Conservation (phyloP, 2,797 vertebrate genomes). For the Scomberomorus guttatus region DNA sequence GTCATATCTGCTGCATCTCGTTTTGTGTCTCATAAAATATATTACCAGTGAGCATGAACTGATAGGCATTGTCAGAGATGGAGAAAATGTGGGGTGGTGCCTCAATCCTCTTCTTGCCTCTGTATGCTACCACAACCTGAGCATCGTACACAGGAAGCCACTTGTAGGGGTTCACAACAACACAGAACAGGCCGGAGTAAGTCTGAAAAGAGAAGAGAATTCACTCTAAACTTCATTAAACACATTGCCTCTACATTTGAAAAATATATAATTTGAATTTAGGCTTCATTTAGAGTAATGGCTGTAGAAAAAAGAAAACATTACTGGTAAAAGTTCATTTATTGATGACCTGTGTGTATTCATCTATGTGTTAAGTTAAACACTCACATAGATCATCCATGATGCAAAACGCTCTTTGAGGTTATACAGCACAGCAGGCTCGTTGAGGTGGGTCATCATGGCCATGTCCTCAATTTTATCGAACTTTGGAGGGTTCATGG, state of each 20-base stretch:
- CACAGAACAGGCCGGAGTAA: conserved; percentile 90
- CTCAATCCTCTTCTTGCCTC: conserved; percentile 74
- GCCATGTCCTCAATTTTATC: conserved; percentile 77
- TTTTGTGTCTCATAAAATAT: not conserved
- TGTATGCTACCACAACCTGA: conserved; percentile 56
- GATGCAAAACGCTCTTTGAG: conserved; percentile 77
- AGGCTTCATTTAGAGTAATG: not conserved
- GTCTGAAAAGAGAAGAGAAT: conserved; percentile 76
- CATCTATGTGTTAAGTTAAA: conserved; percentile 59
- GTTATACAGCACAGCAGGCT: conserved; percentile 70
- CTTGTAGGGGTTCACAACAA: conserved; percentile 91
- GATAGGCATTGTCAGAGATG: conserved; percentile 92
- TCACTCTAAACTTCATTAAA: not conserved
- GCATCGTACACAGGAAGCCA: conserved; percentile 86
- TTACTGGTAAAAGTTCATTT: not conserved
- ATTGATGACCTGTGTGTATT: not conserved
- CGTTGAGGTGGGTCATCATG: conserved; percentile 76
- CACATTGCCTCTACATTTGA: not conserved
- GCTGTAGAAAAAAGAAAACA: not conserved
- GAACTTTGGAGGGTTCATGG: conserved; percentile 78
- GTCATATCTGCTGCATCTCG: not conserved
- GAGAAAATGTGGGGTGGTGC: conserved; percentile 79
- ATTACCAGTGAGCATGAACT: conserved; percentile 72
- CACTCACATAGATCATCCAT: conserved; percentile 74
- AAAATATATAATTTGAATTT: not conserved